These are phyloP conservation scores for Takifugu rubripes DNA, from an alignment of 2,797 vertebrate species.

Conservation along the genomic window DNA sequence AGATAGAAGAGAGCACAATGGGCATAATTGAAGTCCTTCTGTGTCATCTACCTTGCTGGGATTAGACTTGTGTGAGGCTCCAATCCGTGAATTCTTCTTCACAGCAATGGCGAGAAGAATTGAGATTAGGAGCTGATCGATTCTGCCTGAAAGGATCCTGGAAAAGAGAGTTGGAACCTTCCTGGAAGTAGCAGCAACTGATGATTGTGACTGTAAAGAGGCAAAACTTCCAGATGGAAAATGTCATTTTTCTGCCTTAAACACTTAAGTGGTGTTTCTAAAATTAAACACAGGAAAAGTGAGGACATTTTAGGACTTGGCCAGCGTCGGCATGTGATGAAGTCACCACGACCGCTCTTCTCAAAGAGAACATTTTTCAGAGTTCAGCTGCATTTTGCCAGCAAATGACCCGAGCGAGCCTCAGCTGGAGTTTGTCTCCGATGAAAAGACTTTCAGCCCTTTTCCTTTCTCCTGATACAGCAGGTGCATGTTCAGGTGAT, in stretches of 20 bases:
- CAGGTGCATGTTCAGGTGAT: no score
- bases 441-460: background rate
- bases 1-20: slow-evolving; percentile 61
- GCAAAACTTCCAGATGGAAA: slow-evolving; percentile 26
- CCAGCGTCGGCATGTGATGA: slow-evolving; percentile 12
- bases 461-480: no score
- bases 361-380: background rate
- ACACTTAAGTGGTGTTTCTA: slow-evolving; percentile 24
- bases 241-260: slow-evolving; percentile 34
- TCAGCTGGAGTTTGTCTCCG: background rate
- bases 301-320: slow-evolving; percentile 8
- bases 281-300: slow-evolving; percentile 18
- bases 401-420: background rate
- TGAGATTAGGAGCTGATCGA: slow-evolving; percentile 32
- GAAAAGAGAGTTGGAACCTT: slow-evolving; percentile 30
- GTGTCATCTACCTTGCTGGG: slow-evolving; percentile 22
- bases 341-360: slow-evolving; percentile 18
- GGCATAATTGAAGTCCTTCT: slow-evolving; percentile 46
- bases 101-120: slow-evolving; percentile 1
- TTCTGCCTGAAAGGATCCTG: slow-evolving; percentile 22
- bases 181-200: slow-evolving; percentile 45
- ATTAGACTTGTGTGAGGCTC: slow-evolving; percentile 1
- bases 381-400: background rate
- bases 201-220: slow-evolving; percentile 16
- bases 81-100: background rate